These are phyloP conservation scores for Parasteatoda tepidariorum DNA, from an alignment of 1,140 invertebrate genomes.

Conservation along the genomic window DNA sequence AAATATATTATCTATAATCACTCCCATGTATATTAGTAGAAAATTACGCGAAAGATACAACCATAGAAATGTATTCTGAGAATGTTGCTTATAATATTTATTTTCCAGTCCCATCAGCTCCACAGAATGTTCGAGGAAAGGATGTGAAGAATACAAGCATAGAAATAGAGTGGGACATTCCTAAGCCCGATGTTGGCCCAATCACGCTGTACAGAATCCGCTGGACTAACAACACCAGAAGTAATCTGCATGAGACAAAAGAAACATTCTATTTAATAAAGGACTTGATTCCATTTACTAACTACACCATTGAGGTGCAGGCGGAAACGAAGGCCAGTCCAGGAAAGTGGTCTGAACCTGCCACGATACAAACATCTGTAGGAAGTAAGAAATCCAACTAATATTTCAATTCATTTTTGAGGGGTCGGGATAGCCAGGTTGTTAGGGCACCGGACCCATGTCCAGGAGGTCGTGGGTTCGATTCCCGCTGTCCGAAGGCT, in stretches of 20 bases:
- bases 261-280: neutral
- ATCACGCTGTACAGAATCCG: neutral
- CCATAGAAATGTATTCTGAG: too few relatives aligned
- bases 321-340: slow-evolving; percentile 14
- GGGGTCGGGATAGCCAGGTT: too few relatives aligned
- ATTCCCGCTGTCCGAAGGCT: too few relatives aligned
- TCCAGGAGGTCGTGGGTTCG: too few relatives aligned
- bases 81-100: neutral
- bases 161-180: neutral
- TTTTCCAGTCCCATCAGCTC: neutral
- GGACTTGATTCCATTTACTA: slow-evolving; percentile 13
- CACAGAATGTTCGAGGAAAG: neutral
- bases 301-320: neutral
- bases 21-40: too few relatives aligned
- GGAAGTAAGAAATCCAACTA: slow-evolving; percentile 11
- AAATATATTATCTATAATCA: too few relatives aligned
- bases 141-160: neutral
- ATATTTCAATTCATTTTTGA: too few relatives aligned
- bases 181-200: neutral
- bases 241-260: neutral
- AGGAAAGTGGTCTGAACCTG: neutral
- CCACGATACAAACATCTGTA: neutral
- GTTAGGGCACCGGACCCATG: too few relatives aligned
- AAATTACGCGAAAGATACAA: too few relatives aligned
- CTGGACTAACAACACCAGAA: neutral